Evolutionary conservation across 1,140 invertebrate genomes (phyloP).

Genomic region (Bombus pascuorum): DNA sequence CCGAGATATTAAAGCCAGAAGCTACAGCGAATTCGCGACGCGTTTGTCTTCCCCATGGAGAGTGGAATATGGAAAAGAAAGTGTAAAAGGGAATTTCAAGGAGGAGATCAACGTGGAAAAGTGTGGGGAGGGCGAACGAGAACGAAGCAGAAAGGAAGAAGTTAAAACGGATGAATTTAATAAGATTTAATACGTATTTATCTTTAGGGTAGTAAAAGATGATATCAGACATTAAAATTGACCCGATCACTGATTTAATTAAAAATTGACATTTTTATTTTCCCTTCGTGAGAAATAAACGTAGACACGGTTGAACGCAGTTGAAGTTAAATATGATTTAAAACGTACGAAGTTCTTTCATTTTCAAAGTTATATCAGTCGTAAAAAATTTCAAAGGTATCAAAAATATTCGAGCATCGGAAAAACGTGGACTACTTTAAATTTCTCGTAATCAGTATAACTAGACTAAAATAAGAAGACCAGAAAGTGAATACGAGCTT

Average conservation of each 20-base stretch:
- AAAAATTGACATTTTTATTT: too few relatives aligned
- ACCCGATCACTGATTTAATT: too few relatives aligned
- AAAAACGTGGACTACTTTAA: not conserved
- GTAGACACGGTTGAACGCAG: too few relatives aligned
- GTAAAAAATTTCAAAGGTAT: not conserved
- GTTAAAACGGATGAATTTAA: not conserved
- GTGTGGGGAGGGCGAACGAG: too few relatives aligned
- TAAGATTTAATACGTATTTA: not conserved
- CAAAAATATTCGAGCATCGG: not conserved
- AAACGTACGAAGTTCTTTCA: not conserved
- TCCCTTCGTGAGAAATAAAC: too few relatives aligned
- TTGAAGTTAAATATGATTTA: not conserved
- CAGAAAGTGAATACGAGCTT: not conserved
- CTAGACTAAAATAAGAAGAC: not conserved
- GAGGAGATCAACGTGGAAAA: not conserved
- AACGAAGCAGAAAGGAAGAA: not conserved
- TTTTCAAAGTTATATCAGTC: not conserved
- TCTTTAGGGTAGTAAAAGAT: too few relatives aligned
- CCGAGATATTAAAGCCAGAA: conserved; percentile 51
- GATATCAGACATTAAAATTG: too few relatives aligned
- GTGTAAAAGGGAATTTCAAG: not conserved
- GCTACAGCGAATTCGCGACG: conserved; percentile 23
- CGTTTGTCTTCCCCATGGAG: conserved; percentile 11
- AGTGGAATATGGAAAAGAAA: not conserved
- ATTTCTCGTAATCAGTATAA: not conserved